Evolutionary conservation across 2,888 invertebrate genomes (phyloP).

Genomic region (Macrosiphum euphorbiae): DNA sequence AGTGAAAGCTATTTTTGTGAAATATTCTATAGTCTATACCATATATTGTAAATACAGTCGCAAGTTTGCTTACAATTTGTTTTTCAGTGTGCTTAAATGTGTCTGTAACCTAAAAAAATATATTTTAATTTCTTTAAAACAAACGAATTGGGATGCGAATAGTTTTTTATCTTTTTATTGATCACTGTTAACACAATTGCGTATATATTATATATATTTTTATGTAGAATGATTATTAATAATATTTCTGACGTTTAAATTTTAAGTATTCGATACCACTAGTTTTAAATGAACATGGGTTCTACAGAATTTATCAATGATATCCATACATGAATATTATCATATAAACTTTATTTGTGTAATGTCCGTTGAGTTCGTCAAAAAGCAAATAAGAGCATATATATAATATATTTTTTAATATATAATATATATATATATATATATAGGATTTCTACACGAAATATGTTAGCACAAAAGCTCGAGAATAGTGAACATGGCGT

Average conservation of each 20-base stretch:
- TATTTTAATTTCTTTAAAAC: not conserved
- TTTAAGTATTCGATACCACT: not conserved
- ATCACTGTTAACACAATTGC: not conserved
- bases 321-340: not conserved
- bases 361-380: not conserved
- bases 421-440: not conserved
- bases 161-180: not conserved
- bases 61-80: not conserved
- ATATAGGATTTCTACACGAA: not conserved
- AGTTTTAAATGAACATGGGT: not conserved
- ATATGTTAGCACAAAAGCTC: slow-evolving; percentile 32
- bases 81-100: not conserved
- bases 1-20: not conserved
- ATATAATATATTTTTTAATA: not conserved
- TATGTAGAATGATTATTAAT: not conserved
- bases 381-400: not conserved
- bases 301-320: not conserved
- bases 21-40: too few species aligned
- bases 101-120: not conserved
- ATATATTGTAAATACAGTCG: not conserved
- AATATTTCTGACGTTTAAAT: not conserved
- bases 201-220: not conserved
- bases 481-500: slow-evolving; percentile 45
- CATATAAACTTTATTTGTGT: not conserved
- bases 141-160: not conserved